These are phyloP conservation scores for Perithous albicinctus DNA, from an alignment of 2,888 invertebrate genomes.

Conservation along the genomic window DNA sequence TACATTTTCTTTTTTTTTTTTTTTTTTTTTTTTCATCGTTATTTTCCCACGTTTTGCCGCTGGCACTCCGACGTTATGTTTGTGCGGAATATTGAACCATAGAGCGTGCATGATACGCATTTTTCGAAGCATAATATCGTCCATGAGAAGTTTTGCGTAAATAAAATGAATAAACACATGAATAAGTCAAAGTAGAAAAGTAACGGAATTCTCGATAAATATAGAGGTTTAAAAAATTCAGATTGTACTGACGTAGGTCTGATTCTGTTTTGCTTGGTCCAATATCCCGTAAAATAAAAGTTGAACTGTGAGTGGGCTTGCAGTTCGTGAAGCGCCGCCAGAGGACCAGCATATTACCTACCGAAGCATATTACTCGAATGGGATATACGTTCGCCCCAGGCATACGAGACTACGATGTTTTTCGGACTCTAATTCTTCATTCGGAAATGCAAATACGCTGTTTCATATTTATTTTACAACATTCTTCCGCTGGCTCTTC, in stretches of 20 bases:
- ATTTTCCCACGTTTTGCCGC: background rate
- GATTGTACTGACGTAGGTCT: background rate
- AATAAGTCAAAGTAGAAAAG: background rate
- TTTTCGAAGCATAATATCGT: background rate
- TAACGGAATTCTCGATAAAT: too few species aligned
- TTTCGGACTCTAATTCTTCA: too few species aligned
- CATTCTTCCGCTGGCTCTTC: background rate
- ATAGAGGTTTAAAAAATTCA: background rate
- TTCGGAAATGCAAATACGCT: too few species aligned
- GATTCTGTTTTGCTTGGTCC: background rate
- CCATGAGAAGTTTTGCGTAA: background rate
- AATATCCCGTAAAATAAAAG: background rate
- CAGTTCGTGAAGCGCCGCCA: too few species aligned
- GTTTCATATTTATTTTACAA: conserved; percentile 1
- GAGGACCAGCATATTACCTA: too few species aligned
- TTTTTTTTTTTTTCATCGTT: conserved; percentile 6
- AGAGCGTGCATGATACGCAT: background rate
- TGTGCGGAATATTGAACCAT: conserved; percentile 4
- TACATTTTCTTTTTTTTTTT: too few species aligned
- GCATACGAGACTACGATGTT: too few species aligned
- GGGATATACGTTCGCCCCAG: too few species aligned
- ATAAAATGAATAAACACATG: conserved; percentile 1
- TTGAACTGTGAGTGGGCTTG: too few species aligned
- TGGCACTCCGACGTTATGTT: background rate
- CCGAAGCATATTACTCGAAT: too few species aligned